Evolutionary conservation across 2,113 vertebrate genomes (phyloP), one percentile per base, ranked within the genome.

Genomic region (Laticauda laticaudata): DNA sequence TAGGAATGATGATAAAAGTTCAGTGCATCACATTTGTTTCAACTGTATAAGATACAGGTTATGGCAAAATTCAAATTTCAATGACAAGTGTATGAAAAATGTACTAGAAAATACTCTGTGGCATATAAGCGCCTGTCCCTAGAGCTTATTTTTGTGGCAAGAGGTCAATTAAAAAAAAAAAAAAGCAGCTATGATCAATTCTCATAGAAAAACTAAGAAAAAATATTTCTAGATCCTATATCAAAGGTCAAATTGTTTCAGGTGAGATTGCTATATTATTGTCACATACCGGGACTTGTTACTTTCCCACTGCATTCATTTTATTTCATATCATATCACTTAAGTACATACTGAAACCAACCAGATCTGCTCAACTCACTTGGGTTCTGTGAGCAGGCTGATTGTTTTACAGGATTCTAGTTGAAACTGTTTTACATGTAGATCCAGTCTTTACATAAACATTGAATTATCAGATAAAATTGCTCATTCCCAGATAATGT

Each of bases 1-100:
- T 48, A 43, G 5, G 39, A 95, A 75, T 93, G 88, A 95, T 90
- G 91, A 93, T 93, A 87, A 85, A 97, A 95, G 51, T 94, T 57
- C 96, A 90, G 89, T 95, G 92, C 90, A 94, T 61, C 34, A 23
- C 94, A 55, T 94, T 93, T 18, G 75, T 43, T 18, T 75, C 89
- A 92, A 92, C 48, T 59, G 87, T 64, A 34, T 29, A 29, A 34
- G 24, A 55, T 88, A 43, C 88, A n/a, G 51, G 89, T 15, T 45
- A 92, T 10, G n/a, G 69, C n/a, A 92, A 53, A 51, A 51, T 86
- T 54, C 23, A 26, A n/a, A 69, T 26, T 93, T 34, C 10, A 88
- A 15, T 91, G 34, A 3, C 29, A 55, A 0, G 10, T 90, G 0
- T 10, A 15, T 26, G 48, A 15, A 20, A 1, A 45, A 12, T n/a